Evolutionary conservation across 2,797 vertebrate genomes (phyloP).

Genomic region (Numenius phaeopus): DNA sequence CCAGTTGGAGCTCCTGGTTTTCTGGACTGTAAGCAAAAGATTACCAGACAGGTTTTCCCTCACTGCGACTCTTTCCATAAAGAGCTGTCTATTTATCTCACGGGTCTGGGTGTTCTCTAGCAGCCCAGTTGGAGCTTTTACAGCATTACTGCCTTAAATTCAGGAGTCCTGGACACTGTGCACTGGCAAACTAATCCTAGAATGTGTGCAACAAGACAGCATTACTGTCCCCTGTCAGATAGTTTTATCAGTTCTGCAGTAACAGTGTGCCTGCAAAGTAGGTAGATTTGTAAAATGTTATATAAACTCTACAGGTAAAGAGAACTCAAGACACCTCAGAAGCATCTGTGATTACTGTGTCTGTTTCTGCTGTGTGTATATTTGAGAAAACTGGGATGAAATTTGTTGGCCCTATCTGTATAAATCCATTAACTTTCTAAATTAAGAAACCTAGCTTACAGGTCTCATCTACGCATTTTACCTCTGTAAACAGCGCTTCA

Average conservation of each 20-base stretch:
- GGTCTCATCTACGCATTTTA: neutral
- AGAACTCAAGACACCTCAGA: neutral
- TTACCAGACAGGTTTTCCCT: neutral
- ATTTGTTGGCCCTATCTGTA: neutral
- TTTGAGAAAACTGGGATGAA: neutral
- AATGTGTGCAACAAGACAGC: neutral
- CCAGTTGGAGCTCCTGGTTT: neutral
- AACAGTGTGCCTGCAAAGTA: neutral
- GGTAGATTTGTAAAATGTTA: neutral
- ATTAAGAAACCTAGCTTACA: neutral
- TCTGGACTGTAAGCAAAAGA: neutral
- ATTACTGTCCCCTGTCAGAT: neutral
- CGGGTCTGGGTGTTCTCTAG: neutral
- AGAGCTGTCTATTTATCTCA: neutral
- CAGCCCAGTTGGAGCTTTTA: neutral
- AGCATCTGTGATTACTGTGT: neutral
- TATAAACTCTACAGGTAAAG: neutral
- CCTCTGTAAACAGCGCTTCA: neutral
- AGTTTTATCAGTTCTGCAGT: neutral
- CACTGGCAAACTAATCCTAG: neutral
- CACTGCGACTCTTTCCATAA: neutral
- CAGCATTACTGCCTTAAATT: neutral
- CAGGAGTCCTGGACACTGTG: neutral
- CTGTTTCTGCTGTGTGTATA: neutral
- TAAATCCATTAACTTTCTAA: neutral